Base-by-base conservation (phyloP, 2,888 invertebrate genomes). In the Stomorhina lunata region DNA sequence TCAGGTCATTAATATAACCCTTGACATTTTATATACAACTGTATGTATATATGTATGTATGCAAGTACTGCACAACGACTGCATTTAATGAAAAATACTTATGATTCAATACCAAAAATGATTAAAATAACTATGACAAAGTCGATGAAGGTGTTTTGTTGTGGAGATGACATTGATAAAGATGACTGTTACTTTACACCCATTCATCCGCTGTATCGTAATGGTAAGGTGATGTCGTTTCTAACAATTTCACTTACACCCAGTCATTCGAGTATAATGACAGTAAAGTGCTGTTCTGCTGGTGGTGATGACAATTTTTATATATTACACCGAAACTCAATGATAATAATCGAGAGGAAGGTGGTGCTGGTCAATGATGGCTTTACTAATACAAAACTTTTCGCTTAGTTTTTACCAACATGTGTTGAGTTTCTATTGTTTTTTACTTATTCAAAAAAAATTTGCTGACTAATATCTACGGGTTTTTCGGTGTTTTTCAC, bases 391-490 rank as follows among this genome's bases (percentile, higher is more conserved):
- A 32, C 12, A 57, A 12, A 59, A 7, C 4, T 48, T 15, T 59
- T 4, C 34, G 20, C 10, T 48, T 59, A 34, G 22, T 27, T 34
- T 34, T 29, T 25, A 4, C 43, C 12, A 29, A 7, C 12, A 37
- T 50, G 22, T 34, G 17, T 50, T 50, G 34, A 61, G 37, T 37
- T 45, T 72, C 27, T 48, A 40, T 72, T 63, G 20, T 63, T 22
- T 43, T 45, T 77, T 59, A 53, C 40, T 77, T 25, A 69, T 77
- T 32, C 20, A 61, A 59, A 72, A n/a, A 37, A 3, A 40, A 43
- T 69, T 43, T 29, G 68, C 53, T 77, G 50, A 61, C 77, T 68
- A 77, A 77, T 40, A 50, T 1, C 34, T 34, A 53, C 40, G 48
- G n/a, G 43, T 53, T n/a, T n/a, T n/a, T n/a, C n/a, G n/a, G n/a